Conservation (phyloP, 2,113 vertebrate genomes). For the Caracal caracal region DNA sequence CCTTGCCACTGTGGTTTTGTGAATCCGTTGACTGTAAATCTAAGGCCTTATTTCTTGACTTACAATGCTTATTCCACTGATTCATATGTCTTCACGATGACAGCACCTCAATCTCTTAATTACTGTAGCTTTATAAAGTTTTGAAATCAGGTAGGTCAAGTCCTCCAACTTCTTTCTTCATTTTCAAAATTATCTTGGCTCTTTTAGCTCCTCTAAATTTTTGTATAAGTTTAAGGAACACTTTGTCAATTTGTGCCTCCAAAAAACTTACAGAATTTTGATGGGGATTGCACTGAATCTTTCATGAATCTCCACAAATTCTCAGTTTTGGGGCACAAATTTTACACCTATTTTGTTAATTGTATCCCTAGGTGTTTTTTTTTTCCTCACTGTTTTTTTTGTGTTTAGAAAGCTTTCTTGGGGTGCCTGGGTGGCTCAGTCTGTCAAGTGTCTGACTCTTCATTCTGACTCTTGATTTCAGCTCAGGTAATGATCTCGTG, state of each 20-base stretch:
- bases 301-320: not conserved
- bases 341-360: not conserved
- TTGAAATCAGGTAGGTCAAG: not conserved
- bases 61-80: not conserved
- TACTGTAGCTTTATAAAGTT: not conserved
- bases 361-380: not conserved
- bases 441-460: too few relatives aligned
- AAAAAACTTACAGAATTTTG: not conserved
- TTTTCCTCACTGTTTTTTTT: not conserved
- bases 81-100: not conserved
- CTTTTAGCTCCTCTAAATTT: not conserved
- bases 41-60: not conserved
- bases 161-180: not conserved
- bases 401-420: not conserved
- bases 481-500: too few relatives aligned
- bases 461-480: too few relatives aligned
- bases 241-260: not conserved
- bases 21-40: not conserved
- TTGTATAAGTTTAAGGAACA: not conserved
- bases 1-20: not conserved
- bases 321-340: not conserved
- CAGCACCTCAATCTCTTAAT: not conserved
- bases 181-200: not conserved
- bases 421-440: too few relatives aligned
- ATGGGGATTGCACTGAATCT: not conserved